A percentile compares a stretch with the other conserved stretches of the same genome.
Conservation (phyloP, 2,797 vertebrate species). For the Atherinosoma microstoma region DNA sequence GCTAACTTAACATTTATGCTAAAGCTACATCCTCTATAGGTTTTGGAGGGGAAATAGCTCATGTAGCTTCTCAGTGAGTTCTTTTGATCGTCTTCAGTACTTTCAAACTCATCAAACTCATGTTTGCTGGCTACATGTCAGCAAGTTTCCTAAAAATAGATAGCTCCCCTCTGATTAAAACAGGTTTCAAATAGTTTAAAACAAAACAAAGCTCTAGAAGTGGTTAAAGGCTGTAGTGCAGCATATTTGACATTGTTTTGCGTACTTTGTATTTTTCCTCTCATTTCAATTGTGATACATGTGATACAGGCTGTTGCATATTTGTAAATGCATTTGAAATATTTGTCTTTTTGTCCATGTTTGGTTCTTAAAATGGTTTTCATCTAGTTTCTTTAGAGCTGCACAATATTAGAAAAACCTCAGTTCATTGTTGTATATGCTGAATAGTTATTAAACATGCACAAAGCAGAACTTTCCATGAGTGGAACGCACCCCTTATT, state of each 20-base stretch:
- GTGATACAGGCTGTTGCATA: neutral
- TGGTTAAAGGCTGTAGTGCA: neutral
- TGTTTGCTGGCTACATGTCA: neutral
- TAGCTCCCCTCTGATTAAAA: neutral
- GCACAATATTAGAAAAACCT: neutral
- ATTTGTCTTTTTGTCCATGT: neutral
- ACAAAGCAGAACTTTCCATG: no score
- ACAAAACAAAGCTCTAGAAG: neutral
- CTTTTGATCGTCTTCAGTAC: neutral
- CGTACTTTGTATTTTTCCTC: neutral
- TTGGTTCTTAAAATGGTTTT: neutral
- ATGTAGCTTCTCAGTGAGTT: neutral
- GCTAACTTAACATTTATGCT: no score
- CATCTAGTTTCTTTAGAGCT: no score
- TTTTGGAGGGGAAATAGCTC: no score
- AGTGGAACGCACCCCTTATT: no score
- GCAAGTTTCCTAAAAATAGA: neutral
- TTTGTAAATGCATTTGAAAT: neutral
- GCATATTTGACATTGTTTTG: neutral
- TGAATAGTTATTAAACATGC: no score
- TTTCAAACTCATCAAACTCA: neutral
- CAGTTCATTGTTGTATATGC: no score
- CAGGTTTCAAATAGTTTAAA: neutral
- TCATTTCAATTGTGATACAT: neutral
- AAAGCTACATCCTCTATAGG: no score